phyloP scores from a whole-genome alignment of 2,888 invertebrate species.

The Chymomyza fuscimana region DNA sequence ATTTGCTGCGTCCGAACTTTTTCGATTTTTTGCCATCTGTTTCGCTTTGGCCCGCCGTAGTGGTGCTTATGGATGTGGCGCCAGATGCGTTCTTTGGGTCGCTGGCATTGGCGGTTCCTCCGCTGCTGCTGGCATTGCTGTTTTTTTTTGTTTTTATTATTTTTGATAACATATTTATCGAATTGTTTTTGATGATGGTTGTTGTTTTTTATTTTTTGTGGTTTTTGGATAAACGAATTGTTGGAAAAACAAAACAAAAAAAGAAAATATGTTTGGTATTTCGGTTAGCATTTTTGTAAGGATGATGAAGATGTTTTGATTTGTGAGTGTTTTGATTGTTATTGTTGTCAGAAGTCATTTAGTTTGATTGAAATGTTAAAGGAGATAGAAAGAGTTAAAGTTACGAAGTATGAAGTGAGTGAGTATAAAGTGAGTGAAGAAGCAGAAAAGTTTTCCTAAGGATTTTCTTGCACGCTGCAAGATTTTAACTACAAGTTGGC shows the following conservation, averaged over 20 bases:
- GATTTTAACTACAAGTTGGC: no score
- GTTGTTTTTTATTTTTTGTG: conserved; percentile 31
- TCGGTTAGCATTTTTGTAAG: conserved; percentile 61
- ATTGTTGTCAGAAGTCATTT: neutral
- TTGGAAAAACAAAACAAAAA: conserved; percentile 50
- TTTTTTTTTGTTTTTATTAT: conserved; percentile 54
- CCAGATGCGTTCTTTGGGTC: conserved; percentile 53
- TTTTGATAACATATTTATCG: conserved; percentile 25
- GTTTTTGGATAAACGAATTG: conserved; percentile 27
- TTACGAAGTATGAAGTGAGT: conserved; percentile 14
- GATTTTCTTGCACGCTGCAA: neutral
- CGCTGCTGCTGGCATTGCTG: conserved; percentile 47
- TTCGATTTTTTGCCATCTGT: conserved; percentile 58
- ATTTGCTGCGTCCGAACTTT: conserved; percentile 84
- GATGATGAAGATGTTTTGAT: conserved; percentile 44
- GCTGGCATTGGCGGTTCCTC: conserved; percentile 2
- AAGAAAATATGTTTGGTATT: conserved; percentile 70
- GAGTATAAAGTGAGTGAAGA: conserved; percentile 10
- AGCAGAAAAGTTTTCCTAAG: conserved; percentile 4
- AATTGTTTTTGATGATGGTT: conserved; percentile 9
- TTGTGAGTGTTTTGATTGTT: conserved; percentile 6
- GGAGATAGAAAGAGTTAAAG: conserved; percentile 15
- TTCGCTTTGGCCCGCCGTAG: conserved; percentile 2
- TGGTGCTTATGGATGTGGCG: conserved; percentile 48
- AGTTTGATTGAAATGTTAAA: conserved; percentile 13